A percentile compares a stretch with the other conserved stretches of the same genome.
These are phyloP conservation scores for Hirudinaria manillensis DNA, from an alignment of 2,888 invertebrate genomes.

Conservation along the genomic window DNA sequence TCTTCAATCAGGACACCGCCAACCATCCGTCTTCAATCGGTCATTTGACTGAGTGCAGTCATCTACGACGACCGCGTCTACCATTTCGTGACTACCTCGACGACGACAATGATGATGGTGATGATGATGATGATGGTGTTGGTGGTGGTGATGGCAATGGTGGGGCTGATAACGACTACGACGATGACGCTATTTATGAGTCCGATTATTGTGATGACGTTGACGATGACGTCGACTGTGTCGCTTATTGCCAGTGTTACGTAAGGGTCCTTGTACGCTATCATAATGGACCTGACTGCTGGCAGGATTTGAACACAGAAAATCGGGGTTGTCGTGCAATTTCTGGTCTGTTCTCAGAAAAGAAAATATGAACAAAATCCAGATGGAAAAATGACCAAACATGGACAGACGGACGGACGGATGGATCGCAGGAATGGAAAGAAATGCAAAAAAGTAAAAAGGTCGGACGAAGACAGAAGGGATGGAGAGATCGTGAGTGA, in stretches of 20 bases:
- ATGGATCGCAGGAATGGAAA: too few species aligned
- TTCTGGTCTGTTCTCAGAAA: too few species aligned
- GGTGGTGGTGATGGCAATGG: background rate
- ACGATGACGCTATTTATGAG: background rate
- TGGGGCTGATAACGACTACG: slow-evolving; percentile 18
- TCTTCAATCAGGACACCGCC: too few species aligned
- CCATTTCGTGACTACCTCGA: background rate
- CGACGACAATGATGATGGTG: slow-evolving; percentile 6
- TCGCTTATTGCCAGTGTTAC: too few species aligned
- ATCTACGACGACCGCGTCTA: too few species aligned
- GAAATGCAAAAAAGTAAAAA: too few species aligned
- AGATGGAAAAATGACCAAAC: background rate
- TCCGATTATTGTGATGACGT: background rate
- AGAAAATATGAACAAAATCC: background rate
- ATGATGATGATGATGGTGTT: slow-evolving; percentile 14
- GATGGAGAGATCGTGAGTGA: background rate
- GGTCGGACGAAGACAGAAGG: background rate
- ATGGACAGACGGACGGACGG: background rate
- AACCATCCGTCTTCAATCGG: too few species aligned
- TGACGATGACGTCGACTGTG: background rate
- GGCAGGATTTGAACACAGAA: too few species aligned
- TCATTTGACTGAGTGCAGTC: too few species aligned
- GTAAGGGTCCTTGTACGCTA: too few species aligned
- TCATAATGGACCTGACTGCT: too few species aligned
- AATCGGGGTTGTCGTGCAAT: too few species aligned